Percentiles rank a stretch among this genome's conserved stretches.
Evolutionary conservation across 2,113 vertebrate genomes (phyloP).

Genomic region (Erpornis zantholeuca): DNA sequence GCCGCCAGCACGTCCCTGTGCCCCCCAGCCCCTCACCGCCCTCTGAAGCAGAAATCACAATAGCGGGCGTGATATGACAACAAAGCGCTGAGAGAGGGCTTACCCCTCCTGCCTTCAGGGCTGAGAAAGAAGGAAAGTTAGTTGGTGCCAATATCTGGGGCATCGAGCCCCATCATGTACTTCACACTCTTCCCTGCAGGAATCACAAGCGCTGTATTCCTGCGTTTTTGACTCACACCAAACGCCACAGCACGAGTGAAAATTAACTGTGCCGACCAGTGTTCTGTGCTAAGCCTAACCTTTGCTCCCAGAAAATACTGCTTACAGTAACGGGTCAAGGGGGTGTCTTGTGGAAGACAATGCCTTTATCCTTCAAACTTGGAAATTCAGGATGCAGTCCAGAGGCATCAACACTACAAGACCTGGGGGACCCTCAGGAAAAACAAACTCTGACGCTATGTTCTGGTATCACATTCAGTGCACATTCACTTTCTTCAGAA

Average conservation of each 20-base stretch:
- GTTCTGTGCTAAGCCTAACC: neutral
- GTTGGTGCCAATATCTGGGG: neutral
- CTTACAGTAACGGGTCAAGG: neutral
- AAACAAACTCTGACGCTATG: neutral
- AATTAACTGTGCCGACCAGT: neutral
- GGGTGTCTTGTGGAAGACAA: neutral
- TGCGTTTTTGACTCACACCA: neutral
- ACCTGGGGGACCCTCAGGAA: neutral
- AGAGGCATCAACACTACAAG: too few relatives aligned
- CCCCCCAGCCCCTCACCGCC: neutral
- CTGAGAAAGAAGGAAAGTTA: too few relatives aligned
- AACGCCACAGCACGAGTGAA: neutral
- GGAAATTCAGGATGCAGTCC: neutral
- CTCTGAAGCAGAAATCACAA: neutral
- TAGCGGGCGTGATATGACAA: neutral
- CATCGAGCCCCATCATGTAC: neutral
- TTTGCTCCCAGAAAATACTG: neutral
- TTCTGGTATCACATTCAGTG: neutral
- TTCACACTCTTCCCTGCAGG: too few relatives aligned
- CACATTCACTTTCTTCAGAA: neutral
- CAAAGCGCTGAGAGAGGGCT: neutral
- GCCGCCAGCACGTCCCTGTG: neutral
- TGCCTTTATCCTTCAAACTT: neutral
- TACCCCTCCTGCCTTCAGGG: neutral
- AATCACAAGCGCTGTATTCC: accelerated